Base-by-base conservation (phyloP, 1,140 invertebrate genomes). In the Ephestia elutella region DNA sequence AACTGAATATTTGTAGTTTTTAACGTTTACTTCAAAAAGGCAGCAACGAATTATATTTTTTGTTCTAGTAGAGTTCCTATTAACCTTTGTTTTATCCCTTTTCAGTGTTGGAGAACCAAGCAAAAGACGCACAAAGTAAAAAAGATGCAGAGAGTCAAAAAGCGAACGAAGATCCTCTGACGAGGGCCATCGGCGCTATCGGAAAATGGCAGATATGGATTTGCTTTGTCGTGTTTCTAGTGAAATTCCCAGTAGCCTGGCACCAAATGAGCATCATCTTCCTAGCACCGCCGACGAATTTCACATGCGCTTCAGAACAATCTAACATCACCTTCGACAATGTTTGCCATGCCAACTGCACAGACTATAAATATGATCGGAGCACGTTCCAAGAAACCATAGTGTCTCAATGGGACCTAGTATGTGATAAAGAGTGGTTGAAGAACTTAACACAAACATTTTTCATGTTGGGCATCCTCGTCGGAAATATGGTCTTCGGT, bases 391-490 rank as follows among this genome's bases (percentile, higher is more conserved):
- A 91, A 18, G 90, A 94, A 65, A 95, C 94, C 0, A 94, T 95
- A 5, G 82, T 92, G 18, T 93, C 92, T 0, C 90, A 95, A 89
- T 96, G 94, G 93, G 81, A 95, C 77, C 89, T 96, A 7, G 91
- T 94, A 0, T 96, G 95, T 56, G 88, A 91, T 2, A 87, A 82
- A 58, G 75, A 82, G 17, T 92, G 92, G 77, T 77, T 95, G 51
- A 91, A 92, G 11, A 94, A 93, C 79, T 70, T 95, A 2, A 92
- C 92, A 0, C 94, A 96, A 72, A 92, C 92, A 1, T 90, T 93
- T 18, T 94, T 94, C 51, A 95, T 95, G 94, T 79, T 93, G 7
- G 95, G 94, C 4, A 92, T 95, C 49, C 90, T 95, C 21, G 80
- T 94, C 20, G 89, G 89, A 10, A 94, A 93, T 68, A 91, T 95